A percentile compares a stretch with the other conserved stretches of the same genome.
Conservation (phyloP, 2,797 vertebrate genomes). For the Gastrophryne carolinensis region DNA sequence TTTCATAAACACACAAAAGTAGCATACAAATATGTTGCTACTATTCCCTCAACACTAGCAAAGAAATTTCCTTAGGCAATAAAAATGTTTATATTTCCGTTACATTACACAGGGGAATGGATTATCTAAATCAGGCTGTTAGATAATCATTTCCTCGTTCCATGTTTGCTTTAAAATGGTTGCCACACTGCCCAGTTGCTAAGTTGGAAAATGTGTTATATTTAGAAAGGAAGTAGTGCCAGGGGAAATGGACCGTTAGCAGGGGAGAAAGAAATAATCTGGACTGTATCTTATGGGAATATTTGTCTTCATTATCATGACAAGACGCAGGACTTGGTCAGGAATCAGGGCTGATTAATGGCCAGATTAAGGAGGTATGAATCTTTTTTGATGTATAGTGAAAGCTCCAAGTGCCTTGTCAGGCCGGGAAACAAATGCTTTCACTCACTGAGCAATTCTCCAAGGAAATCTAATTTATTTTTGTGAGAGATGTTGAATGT, state of each 20-base stretch:
- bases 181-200: not conserved
- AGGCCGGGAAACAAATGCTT: constrained; percentile 44
- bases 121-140: too few species aligned
- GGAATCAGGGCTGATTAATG: constrained; percentile 63
- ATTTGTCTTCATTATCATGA: constrained; percentile 68
- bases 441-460: constrained; percentile 42
- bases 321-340: constrained; percentile 54
- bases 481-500: not conserved
- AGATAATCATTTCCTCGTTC: too few species aligned
- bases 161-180: not conserved
- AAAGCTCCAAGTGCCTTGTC: constrained; percentile 49
- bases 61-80: too few species aligned
- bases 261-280: constrained; percentile 49
- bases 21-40: too few species aligned
- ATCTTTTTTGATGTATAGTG: constrained; percentile 52
- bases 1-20: too few species aligned
- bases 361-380: constrained; percentile 58
- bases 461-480: constrained; percentile 14
- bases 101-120: too few species aligned
- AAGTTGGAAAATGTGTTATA: constrained; percentile 15
- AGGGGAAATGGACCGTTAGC: constrained; percentile 57
- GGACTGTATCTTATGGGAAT: constrained; percentile 61
- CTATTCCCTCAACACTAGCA: too few species aligned
- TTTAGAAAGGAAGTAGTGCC: constrained; percentile 46
- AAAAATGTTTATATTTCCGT: too few species aligned